These are phyloP conservation scores for Galaxea fascicularis DNA, from an alignment of 92 coral and sea anemone genomes.

Conservation along the genomic window DNA sequence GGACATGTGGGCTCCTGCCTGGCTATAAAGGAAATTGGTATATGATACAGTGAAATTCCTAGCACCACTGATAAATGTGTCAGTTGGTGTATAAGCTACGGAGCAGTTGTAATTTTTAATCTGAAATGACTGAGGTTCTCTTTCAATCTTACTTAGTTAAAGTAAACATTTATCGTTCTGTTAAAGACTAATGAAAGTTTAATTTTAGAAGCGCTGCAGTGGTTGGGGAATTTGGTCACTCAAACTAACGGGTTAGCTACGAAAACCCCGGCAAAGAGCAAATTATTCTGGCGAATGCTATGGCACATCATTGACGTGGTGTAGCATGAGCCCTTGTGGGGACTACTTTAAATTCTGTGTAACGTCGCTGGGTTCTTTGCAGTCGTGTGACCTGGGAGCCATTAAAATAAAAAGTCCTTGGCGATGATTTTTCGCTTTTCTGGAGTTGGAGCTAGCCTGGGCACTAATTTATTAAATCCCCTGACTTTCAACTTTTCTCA, in stretches of 20 bases:
- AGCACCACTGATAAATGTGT: background rate
- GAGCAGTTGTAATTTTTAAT: too few relatives aligned
- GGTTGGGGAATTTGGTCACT: slow-evolving; percentile 82
- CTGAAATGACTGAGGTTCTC: too few relatives aligned
- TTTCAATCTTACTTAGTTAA: background rate
- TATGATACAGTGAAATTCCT: too few relatives aligned
- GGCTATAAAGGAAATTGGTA: too few relatives aligned
- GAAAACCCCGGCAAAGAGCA: slow-evolving; percentile 60
- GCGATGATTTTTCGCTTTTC: slow-evolving; percentile 81
- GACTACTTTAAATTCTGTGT: slow-evolving; percentile 88
- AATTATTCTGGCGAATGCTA: slow-evolving; percentile 83
- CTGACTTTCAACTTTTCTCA: slow-evolving; percentile 73
- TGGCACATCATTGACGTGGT: slow-evolving; percentile 67
- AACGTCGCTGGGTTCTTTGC: slow-evolving; percentile 66
- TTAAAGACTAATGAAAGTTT: too few relatives aligned
- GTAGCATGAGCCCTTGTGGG: slow-evolving; percentile 71
- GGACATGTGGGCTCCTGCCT: too few relatives aligned
- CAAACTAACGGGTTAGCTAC: slow-evolving; percentile 68
- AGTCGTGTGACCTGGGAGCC: slow-evolving; percentile 75
- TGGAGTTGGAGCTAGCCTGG: slow-evolving; percentile 71
- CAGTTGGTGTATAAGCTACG: too few relatives aligned
- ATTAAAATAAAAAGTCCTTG: slow-evolving; percentile 69
- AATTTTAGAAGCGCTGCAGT: slow-evolving; percentile 25
- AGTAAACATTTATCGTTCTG: background rate
- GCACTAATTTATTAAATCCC: slow-evolving; percentile 77